phyloP scores from a whole-genome alignment of 2,797 vertebrate genomes.

The Sebastes elongatus region DNA sequence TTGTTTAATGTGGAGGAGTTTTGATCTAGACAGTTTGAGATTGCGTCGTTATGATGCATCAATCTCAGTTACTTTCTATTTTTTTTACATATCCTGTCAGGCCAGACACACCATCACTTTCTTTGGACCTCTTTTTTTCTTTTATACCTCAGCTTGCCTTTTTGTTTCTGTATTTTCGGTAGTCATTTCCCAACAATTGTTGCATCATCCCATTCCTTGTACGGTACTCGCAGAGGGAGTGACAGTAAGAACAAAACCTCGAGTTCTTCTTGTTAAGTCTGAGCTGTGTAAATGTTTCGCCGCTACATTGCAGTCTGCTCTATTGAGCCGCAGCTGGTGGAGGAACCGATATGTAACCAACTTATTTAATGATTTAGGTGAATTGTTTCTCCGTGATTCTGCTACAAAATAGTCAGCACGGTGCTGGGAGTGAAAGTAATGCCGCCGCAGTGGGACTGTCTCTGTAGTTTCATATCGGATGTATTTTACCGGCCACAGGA shows the following conservation, averaged over 20 bases:
- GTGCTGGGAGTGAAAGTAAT: background rate
- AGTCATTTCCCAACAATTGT: background rate
- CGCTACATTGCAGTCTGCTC: conserved; percentile 6
- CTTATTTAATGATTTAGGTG: background rate
- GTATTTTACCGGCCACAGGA: conserved; percentile 55
- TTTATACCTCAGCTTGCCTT: background rate
- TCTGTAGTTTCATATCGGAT: conserved; percentile 37
- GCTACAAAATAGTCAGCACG: background rate
- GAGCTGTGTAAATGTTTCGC: background rate
- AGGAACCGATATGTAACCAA: background rate
- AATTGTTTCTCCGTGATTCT: background rate
- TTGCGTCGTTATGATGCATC: background rate
- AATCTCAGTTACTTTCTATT: background rate
- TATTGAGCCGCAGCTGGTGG: background rate
- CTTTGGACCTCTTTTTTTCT: background rate
- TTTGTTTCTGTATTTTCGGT: background rate
- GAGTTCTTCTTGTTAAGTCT: background rate
- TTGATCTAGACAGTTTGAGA: background rate
- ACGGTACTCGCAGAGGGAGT: background rate
- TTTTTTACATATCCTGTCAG: background rate
- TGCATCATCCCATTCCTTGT: background rate
- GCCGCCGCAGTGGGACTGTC: conserved; percentile 25
- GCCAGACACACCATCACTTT: background rate
- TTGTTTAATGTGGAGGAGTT: background rate
- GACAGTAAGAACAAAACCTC: background rate